Percentiles rank a stretch among this genome's conserved stretches.
Evolutionary conservation across 2,888 invertebrate species (phyloP).

Genomic region (Rhimphoctona megacephalus): DNA sequence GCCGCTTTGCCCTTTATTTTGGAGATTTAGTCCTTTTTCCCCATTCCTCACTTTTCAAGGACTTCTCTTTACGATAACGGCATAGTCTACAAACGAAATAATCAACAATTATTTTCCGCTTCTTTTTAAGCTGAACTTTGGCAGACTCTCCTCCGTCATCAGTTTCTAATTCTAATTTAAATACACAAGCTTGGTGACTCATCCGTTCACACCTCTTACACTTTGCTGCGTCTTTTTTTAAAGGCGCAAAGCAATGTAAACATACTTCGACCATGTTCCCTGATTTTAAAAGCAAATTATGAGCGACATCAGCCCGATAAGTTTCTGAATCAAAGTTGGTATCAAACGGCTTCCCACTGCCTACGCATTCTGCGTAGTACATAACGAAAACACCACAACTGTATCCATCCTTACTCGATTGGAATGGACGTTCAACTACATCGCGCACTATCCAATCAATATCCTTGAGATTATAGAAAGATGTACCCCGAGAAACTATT

Average conservation of each 20-base stretch:
- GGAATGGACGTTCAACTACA: constrained; percentile 25
- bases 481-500: constrained; percentile 30
- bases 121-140: too few species aligned
- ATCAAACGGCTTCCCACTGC: background rate
- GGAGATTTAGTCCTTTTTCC: too few species aligned
- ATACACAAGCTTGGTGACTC: constrained; percentile 20
- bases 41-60: too few species aligned
- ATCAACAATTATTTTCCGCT: too few species aligned
- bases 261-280: constrained; percentile 39
- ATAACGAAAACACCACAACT: constrained; percentile 55
- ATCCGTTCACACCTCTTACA: constrained; percentile 33
- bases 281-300: constrained; percentile 37
- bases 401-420: constrained; percentile 30
- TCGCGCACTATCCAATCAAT: background rate
- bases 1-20: too few species aligned
- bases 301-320: constrained; percentile 15
- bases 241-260: constrained; percentile 37
- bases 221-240: background rate
- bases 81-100: too few species aligned
- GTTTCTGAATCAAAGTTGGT: constrained; percentile 21
- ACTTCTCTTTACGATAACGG: too few species aligned
- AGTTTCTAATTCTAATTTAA: constrained; percentile 6
- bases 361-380: constrained; percentile 50
- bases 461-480: constrained; percentile 3
- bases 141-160: constrained; percentile 7